These are phyloP conservation scores for Listronotus bonariensis DNA, from an alignment of 1,140 invertebrate species.

Conservation along the genomic window DNA sequence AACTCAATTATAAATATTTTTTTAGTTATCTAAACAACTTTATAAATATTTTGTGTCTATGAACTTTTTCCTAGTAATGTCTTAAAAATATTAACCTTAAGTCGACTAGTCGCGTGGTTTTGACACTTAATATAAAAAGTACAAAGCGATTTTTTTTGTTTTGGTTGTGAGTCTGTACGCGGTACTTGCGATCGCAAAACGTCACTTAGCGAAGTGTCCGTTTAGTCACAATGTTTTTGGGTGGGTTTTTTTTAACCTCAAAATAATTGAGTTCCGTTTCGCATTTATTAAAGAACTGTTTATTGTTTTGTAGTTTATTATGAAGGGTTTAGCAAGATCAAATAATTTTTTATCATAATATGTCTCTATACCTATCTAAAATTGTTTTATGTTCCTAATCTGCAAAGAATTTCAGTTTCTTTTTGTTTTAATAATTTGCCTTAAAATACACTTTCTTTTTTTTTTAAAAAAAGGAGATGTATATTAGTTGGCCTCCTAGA, in stretches of 20 bases:
- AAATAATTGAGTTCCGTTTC: neutral
- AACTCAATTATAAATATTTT: conserved; percentile 50
- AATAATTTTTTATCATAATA: no score
- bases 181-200: conserved; percentile 21
- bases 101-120: conserved; percentile 49
- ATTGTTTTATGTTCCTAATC: no score
- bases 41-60: conserved; percentile 48
- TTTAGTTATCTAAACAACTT: conserved; percentile 48
- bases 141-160: conserved; percentile 51
- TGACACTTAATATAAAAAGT: conserved; percentile 54
- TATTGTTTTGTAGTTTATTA: neutral
- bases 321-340: neutral
- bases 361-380: no score
- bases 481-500: no score
- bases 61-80: conserved; percentile 44
- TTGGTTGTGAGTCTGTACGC: conserved; percentile 32
- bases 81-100: conserved; percentile 53
- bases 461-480: no score
- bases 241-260: conserved; percentile 11
- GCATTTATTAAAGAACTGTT: no score
- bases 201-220: conserved; percentile 36
- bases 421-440: no score
- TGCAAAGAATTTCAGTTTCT: no score
- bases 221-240: conserved; percentile 13
- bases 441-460: no score